Base-by-base conservation (phyloP, 2,797 vertebrate species). In the Mycteria americana region DNA sequence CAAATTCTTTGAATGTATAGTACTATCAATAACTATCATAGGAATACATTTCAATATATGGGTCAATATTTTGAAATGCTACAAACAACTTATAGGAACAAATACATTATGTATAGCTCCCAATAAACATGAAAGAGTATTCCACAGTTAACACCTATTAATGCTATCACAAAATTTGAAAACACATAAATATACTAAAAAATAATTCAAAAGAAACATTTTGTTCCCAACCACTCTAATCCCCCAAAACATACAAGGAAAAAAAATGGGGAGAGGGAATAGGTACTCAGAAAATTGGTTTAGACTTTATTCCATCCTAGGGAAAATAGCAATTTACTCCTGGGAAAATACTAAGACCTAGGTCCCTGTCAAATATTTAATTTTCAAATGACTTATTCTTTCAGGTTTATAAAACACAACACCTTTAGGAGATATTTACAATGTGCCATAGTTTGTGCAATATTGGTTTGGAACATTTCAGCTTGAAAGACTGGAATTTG, bases 221-320 rank as follows among this genome's bases (percentile, higher is more conserved):
- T 37, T 45, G 6, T 43, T 70, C 18, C 15, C 11, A 46, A 41
- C 6, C 22, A 37, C 8, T 25, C 18, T 11, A 41, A 72, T 70
- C 1, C 4, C 19, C 7, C 8, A 48, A 59, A 75, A 73, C 0
- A 1, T 37, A 37, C 11, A 67, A 30, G 11, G 6, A 7, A 53
- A 28, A 67, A 57, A n/a, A 48, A 5, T 4, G 0, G 2, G 25
- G 16, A 70, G 4, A 18, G 0, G 37, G 37, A 73, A 39, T 18
- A 30, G 10, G 15, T 43, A 43, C 11, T 43, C 3, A 56, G 63
- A 62, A 62, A 41, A 54, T 12, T 54, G 18, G 4, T 62, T 62
- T 33, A 41, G 8, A 35, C 11, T 50, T 85, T 43, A 60, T 13
- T 45, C 11, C 7, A 13, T 18, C 53, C 11, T 19, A 27, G 17